Evolutionary conservation across 2,113 vertebrate genomes (phyloP).

Genomic region (Halichoerus grypus): DNA sequence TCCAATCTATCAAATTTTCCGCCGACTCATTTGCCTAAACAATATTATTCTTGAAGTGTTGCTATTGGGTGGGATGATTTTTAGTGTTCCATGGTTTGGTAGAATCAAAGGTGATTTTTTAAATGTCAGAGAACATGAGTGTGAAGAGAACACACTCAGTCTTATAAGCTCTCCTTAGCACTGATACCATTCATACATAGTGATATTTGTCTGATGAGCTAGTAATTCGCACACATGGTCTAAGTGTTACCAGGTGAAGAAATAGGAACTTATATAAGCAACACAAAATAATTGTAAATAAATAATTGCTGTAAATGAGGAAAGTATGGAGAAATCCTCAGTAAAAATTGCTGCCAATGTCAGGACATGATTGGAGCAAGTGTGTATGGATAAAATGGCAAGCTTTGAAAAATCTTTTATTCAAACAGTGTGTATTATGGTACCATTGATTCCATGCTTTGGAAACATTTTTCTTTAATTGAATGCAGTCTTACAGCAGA

Average conservation of each 20-base stretch:
- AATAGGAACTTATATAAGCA: background rate
- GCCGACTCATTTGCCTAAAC: background rate
- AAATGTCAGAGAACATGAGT: background rate
- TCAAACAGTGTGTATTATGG: background rate
- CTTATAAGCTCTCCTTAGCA: background rate
- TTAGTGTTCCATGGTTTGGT: background rate
- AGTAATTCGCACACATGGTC: background rate
- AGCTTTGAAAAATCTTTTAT: constrained; percentile 19
- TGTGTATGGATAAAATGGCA: background rate
- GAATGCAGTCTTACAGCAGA: background rate
- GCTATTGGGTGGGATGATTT: background rate
- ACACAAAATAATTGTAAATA: background rate
- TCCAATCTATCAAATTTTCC: background rate
- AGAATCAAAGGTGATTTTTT: background rate
- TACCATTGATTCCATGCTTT: background rate
- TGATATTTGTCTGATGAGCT: background rate
- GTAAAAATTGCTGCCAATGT: background rate
- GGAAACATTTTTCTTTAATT: constrained; percentile 35
- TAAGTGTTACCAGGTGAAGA: background rate
- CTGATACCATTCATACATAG: background rate
- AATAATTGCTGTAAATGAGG: background rate
- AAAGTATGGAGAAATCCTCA: background rate
- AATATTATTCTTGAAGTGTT: background rate
- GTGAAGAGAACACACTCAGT: background rate
- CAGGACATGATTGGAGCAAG: background rate